Base-by-base conservation (phyloP, 2,797 vertebrate genomes). In the Garrulus glandarius region DNA sequence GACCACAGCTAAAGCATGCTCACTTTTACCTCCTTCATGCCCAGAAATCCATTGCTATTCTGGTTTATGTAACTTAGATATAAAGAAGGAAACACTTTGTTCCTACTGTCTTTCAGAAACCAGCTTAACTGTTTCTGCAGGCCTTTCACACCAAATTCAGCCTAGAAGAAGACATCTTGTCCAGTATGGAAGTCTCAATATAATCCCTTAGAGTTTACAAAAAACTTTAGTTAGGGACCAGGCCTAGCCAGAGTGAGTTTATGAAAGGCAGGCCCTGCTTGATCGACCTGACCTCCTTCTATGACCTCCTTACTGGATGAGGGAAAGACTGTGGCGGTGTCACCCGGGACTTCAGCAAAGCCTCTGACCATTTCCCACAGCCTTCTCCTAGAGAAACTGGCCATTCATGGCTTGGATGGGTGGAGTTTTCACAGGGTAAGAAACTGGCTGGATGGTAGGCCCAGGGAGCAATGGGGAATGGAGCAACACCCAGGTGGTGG, bases 381-480 rank as follows among this genome's bases (percentile, higher is more conserved):
- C 44, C 21, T 53, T 47, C 34, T 60, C 29, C 55, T 39, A 16
- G 29, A 30, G 24, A 55, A 29, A 30, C 11, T 24, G 34, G 39
- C 20, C 39, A 41, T 10, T 47, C 55, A 21, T 15, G 21, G 30
- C 72, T 47, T 15, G 39, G 34, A 61, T 19, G 34, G 55, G 53
- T 30, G 19, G 53, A 59, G 29, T 6, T 44, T 11, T 21, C 46
- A 43, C 3, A 3, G 53, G 13, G 16, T 37, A 20, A 60, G 29
- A 37, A 32, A 11, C 3, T 0, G 0, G 20, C 32, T 49, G 37
- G 22, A 26, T 24, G 30, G 13, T 15, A 14, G 43, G 36, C 19
- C 27, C n/a, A 32, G 63, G 6, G 46, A 21, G 24, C 15, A 18
- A 43, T 22, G 37, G 39, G 55, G 46, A 68, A 52, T 7, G 37